A percentile compares a stretch with the other conserved stretches of the same genome.
Evolutionary conservation across 2,888 invertebrate genomes (phyloP).

Genomic region (Chromoteleia sp.): DNA sequence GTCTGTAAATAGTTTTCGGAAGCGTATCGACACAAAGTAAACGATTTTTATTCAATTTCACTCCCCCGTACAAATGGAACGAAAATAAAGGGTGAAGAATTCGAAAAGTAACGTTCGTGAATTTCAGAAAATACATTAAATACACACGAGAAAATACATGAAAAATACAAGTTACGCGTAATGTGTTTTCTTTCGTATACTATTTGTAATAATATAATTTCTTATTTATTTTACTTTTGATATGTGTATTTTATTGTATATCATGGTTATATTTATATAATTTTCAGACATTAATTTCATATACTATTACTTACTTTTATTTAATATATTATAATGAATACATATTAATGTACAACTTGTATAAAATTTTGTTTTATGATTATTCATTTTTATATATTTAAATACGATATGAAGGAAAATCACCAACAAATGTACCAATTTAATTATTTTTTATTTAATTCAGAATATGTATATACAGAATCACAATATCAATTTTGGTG

Average conservation of each 20-base stretch:
- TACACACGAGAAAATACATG: slow-evolving; percentile 21
- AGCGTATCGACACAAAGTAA: slow-evolving; percentile 55
- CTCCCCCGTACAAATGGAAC: slow-evolving; percentile 36
- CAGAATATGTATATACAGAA: too few relatives aligned
- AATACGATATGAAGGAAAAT: too few relatives aligned
- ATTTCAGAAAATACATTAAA: slow-evolving; percentile 36
- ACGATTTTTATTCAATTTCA: slow-evolving; percentile 61
- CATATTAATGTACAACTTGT: too few relatives aligned
- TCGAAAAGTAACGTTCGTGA: slow-evolving; percentile 4
- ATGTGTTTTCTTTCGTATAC: not conserved
- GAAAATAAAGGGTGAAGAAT: slow-evolving; percentile 36
- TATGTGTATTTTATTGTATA: not conserved
- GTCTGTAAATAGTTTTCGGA: slow-evolving; percentile 56
- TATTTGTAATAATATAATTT: not conserved
- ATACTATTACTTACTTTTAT: too few relatives aligned
- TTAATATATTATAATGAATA: too few relatives aligned
- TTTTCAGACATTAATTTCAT: not conserved
- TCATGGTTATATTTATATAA: not conserved
- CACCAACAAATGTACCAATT: too few relatives aligned
- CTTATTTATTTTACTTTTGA: not conserved
- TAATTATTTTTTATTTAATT: too few relatives aligned
- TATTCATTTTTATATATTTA: too few relatives aligned
- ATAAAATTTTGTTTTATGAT: too few relatives aligned
- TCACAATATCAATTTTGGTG: too few relatives aligned
- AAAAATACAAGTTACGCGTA: slow-evolving; percentile 22